Base-by-base conservation (phyloP, 2,113 vertebrate species). In the Nycticorax nycticorax region DNA sequence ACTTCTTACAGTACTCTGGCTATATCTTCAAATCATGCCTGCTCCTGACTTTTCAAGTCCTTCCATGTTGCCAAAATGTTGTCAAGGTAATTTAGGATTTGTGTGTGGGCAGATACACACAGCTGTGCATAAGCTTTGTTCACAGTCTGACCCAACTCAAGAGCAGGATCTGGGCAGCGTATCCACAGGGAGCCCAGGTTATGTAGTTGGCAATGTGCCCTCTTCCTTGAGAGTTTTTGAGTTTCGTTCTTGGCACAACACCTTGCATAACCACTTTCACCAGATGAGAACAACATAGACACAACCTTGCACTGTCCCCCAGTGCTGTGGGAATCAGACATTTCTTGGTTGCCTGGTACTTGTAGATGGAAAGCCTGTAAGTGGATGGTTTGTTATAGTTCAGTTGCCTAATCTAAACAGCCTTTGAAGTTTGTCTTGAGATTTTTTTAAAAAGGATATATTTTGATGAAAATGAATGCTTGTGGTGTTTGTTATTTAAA, bases 181-280 rank as follows among this genome's bases (percentile, higher is more conserved):
- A 55, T 84, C 50, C 27, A 7, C 17, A 37, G 60, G 27, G 50
- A 78, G 5, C 52, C 30, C 80, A 62, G 55, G 73, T 84, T 84
- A 74, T 2, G 6, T 3, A 55, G 28, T 0, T 80, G 63, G 55
- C 60, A 84, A 24, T 1, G 1, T 19, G 37, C 8, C 24, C 17
- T 60, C 35, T 69, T 47, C 32, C 35, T 92, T 86, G n/a, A 59
- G 32, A 72, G 30, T 3, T 63, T 62, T 30, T 59, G 43, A 91
- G 37, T 77, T 74, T n/a, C 3, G 5, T 68, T 87, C 33, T 37
- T 87, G 63, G 64, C 55, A 87, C 17, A 85, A 64, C 33, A 62
- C 10, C 35, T 88, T 86, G 8, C n/a, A 59, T 28, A 93, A 59
- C 59, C 20, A 33, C 43, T 71, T 45, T 39, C 63, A 80, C 16